phyloP scores from a whole-genome alignment of 2,888 invertebrate species.

The Rotaria macrura region DNA sequence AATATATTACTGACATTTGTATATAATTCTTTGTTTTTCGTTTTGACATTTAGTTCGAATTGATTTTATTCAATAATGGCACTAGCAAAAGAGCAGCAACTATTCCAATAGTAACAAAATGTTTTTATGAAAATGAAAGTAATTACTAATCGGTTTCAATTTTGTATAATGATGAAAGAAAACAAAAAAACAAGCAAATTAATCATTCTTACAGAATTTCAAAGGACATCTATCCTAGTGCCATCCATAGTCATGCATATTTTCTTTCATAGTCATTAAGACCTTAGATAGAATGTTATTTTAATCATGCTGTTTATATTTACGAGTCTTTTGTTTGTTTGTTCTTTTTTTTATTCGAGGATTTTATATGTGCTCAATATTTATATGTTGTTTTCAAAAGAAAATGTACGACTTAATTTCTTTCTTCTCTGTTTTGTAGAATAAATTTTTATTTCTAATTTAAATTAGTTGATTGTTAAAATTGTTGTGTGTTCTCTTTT shows the following conservation, averaged over 20 bases:
- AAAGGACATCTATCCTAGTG: neutral
- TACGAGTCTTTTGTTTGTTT: too few relatives aligned
- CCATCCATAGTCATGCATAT: neutral
- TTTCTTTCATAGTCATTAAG: neutral
- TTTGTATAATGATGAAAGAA: too few relatives aligned
- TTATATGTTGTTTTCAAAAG: too few relatives aligned
- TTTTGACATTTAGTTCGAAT: neutral
- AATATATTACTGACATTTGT: neutral
- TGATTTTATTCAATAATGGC: constrained; percentile 25
- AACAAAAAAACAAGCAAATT: too few relatives aligned
- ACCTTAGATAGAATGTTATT: neutral
- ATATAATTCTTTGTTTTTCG: neutral
- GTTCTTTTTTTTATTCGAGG: too few relatives aligned
- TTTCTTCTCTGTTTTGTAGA: too few relatives aligned
- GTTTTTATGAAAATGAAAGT: neutral
- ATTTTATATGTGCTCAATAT: too few relatives aligned
- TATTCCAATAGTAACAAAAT: constrained; percentile 18
- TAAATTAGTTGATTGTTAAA: too few relatives aligned
- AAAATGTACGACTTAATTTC: too few relatives aligned
- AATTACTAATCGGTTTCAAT: too few relatives aligned
- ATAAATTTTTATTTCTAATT: too few relatives aligned
- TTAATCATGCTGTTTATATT: neutral
- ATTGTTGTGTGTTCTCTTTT: too few relatives aligned
- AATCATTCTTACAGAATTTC: neutral
- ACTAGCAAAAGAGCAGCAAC: constrained; percentile 26